A percentile compares a stretch with the other conserved stretches of the same genome.
Evolutionary conservation across 2,888 invertebrate genomes (phyloP).

Genomic region (Mythimna loreyi): DNA sequence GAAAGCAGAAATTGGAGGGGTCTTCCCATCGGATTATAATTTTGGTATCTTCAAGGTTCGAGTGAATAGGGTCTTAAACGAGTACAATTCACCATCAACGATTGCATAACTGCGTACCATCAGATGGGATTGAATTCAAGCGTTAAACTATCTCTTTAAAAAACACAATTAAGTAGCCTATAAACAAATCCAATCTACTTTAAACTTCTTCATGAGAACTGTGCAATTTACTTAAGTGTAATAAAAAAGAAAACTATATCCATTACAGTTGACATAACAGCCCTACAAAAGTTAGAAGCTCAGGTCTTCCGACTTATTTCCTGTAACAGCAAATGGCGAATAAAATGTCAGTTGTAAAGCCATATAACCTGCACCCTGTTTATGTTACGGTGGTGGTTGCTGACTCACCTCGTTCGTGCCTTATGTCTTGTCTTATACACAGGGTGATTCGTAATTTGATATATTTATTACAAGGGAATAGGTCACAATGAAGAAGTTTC

Average conservation of each 20-base stretch:
- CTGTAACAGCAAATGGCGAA: constrained; percentile 59
- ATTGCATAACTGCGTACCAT: no score
- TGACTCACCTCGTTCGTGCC: constrained; percentile 58
- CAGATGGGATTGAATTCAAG: no score
- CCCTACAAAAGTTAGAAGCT: constrained; percentile 34
- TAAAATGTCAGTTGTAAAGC: constrained; percentile 66
- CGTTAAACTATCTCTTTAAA: no score
- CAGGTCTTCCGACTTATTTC: constrained; percentile 55
- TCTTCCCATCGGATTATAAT: no score
- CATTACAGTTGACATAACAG: constrained; percentile 44
- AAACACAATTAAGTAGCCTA: not conserved
- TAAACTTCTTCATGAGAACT: constrained; percentile 23
- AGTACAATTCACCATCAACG: no score
- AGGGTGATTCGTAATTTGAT: constrained; percentile 8
- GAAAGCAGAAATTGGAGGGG: not conserved
- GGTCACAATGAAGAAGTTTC: not conserved
- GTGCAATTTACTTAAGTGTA: constrained; percentile 44
- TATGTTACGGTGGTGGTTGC: constrained; percentile 63
- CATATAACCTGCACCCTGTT: constrained; percentile 67
- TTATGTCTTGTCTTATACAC: constrained; percentile 5
- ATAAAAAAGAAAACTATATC: constrained; percentile 35
- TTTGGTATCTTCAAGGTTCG: no score
- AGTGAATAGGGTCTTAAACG: not conserved
- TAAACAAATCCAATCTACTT: constrained; percentile 19
- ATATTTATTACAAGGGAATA: not conserved